Evolutionary conservation across 2,888 invertebrate genomes (phyloP), one percentile per base, ranked within the genome.

Genomic region (Cotesia congregata): DNA sequence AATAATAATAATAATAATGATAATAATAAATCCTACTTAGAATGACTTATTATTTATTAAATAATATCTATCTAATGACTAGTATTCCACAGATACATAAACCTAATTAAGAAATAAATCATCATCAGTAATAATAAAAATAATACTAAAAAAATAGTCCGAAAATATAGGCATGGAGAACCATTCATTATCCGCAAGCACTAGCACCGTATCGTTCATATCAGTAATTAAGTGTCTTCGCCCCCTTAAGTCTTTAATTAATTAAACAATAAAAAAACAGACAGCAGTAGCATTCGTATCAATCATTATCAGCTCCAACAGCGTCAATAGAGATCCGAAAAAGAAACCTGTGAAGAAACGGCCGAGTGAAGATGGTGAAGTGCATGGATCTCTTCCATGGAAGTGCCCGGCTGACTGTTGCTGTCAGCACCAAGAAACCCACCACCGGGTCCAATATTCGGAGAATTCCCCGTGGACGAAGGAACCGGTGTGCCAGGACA

Each of bases 301-400:
- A 73, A 20, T 85, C 83, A 78, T 85, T 83, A 81, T 86, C 84
- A 83, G 84, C 82, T 81, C 84, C 80, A 80, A 86, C 81, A 83
- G 83, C 85, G 86, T 89, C 88, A 90, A 86, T 90, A 90, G 79
- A 90, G 88, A 83, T 90, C 90, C 71, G 90, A 87, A 82, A 90
- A 90, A 67, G 89, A 86, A 80, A 90, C 88, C 84, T 90, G 90
- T 65, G 89, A 87, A 76, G 89, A 86, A 72, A 88, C 88, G 72
- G 87, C 91, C 79, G 91, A 90, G 83, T 92, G 91, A 80, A 91
- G 85, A 83, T 92, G 91, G 85, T 92, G 92, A 78, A 89, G 88
- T 39, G 88, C 88, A 82, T 91, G 91, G 3, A 91, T 85, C 75
- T 91, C 91, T 75, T 92, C 92, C 84, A 92, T 87, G 65, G 90